Evolutionary conservation across 2,888 invertebrate genomes (phyloP).

Genomic region (Merodon equestris): DNA sequence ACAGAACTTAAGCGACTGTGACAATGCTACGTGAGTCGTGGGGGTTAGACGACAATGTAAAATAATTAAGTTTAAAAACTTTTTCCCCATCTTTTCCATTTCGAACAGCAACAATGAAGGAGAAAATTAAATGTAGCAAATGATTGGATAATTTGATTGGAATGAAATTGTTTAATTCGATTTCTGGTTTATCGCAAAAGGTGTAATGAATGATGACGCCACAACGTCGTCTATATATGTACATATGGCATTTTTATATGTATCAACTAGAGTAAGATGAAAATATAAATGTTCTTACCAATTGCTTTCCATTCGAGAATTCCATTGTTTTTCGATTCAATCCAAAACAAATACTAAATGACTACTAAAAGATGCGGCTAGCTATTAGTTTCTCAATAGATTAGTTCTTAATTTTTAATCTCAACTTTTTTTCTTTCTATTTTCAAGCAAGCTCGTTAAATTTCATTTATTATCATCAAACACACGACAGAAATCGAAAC

Average conservation of each 20-base stretch:
- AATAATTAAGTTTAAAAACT: constrained; percentile 72
- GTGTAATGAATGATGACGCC: constrained; percentile 8
- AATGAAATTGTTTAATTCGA: constrained; percentile 66
- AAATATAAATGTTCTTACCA: constrained; percentile 40
- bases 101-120: constrained; percentile 23
- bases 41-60: constrained; percentile 67
- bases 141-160: constrained; percentile 74
- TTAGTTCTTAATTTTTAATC: constrained; percentile 46
- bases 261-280: not conserved
- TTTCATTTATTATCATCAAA: constrained; percentile 51
- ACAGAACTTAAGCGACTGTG: constrained; percentile 43
- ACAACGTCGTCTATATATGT: not conserved
- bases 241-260: too few relatives aligned
- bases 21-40: constrained; percentile 19
- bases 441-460: constrained; percentile 6
- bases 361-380: constrained; percentile 57
- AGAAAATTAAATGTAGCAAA: constrained; percentile 74
- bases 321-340: constrained; percentile 40
- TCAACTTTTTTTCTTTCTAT: constrained; percentile 10
- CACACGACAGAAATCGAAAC: constrained; percentile 51
- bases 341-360: constrained; percentile 55
- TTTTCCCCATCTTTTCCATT: constrained; percentile 43
- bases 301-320: constrained; percentile 38
- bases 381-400: constrained; percentile 60
- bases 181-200: constrained; percentile 28